phyloP scores from a whole-genome alignment of 2,888 invertebrate species.

The Tanypteryx hageni region DNA sequence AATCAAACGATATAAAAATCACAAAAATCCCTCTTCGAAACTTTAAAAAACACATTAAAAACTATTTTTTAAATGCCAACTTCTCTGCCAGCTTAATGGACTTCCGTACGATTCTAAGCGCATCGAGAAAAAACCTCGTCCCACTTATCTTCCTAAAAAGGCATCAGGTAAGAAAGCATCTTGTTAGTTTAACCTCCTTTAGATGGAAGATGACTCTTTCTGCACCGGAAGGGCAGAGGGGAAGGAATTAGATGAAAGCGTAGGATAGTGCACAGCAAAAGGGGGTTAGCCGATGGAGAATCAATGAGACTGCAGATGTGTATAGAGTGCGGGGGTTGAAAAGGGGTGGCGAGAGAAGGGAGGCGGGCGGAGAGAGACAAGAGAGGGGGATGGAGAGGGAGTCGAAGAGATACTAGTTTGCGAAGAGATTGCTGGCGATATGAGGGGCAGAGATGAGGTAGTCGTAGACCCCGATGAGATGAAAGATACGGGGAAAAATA shows the following conservation, averaged over 20 bases:
- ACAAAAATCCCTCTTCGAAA: no score
- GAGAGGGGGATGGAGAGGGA: not conserved
- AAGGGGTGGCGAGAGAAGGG: no score
- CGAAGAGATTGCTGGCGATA: not conserved
- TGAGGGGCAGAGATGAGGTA: not conserved
- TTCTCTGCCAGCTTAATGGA: not conserved
- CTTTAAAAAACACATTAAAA: no score
- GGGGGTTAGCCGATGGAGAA: not conserved
- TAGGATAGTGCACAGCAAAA: not conserved
- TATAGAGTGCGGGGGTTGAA: not conserved
- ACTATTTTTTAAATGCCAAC: not conserved
- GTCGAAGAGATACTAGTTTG: not conserved
- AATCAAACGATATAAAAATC: no score
- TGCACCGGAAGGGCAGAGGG: not conserved
- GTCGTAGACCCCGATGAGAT: not conserved
- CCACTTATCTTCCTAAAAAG: not conserved
- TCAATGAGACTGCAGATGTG: conserved; percentile 22
- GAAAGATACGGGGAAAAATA: not conserved
- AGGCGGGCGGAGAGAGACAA: no score
- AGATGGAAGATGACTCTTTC: not conserved
- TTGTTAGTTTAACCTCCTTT: not conserved
- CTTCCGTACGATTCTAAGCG: not conserved
- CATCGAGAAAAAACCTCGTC: not conserved
- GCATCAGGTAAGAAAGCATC: not conserved
- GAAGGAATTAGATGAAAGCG: conserved; percentile 13